Conservation (phyloP, 2,888 invertebrate species). For the Drosophila bunnanda region DNA sequence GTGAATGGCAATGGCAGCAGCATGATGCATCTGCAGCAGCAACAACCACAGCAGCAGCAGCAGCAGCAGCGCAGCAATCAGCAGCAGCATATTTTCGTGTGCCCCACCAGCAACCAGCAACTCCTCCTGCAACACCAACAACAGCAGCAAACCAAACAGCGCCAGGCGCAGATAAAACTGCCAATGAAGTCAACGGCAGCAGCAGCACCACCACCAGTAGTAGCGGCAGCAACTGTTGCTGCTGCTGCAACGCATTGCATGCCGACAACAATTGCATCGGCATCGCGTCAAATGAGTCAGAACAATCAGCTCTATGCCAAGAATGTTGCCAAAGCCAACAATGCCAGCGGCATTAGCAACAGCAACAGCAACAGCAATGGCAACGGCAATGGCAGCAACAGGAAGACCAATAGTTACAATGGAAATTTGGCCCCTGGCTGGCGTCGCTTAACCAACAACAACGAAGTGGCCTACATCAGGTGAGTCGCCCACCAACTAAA, state of each 20-base stretch:
- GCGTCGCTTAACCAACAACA: constrained; percentile 90
- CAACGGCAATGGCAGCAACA: constrained; percentile 33
- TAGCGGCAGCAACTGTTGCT: constrained; percentile 35
- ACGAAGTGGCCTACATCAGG: constrained; percentile 92
- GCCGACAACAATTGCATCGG: constrained; percentile 73
- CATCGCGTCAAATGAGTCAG: constrained; percentile 73
- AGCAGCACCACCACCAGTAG: constrained; percentile 48
- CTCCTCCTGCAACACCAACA: constrained; percentile 63
- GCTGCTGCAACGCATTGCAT: constrained; percentile 55
- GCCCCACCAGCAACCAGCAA: constrained; percentile 57
- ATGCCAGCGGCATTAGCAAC: constrained; percentile 39
- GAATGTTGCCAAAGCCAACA: constrained; percentile 66
- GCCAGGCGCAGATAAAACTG: constrained; percentile 65
- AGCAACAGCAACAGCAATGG: constrained; percentile 27
- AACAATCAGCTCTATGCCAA: constrained; percentile 69
- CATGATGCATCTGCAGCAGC: constrained; percentile 57
- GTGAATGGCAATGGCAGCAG: constrained; percentile 75
- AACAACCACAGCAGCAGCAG: constrained; percentile 45
- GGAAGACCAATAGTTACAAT: constrained; percentile 71
- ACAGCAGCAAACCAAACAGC: constrained; percentile 58
- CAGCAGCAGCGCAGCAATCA: constrained; percentile 64
- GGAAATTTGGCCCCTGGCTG: constrained; percentile 90
- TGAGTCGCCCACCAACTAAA: constrained; percentile 83
- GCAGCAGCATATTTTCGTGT: constrained; percentile 63
- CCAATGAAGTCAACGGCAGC: constrained; percentile 60